A percentile compares a stretch with the other conserved stretches of the same genome.
These are phyloP conservation scores for Epicampocera succincta DNA, from an alignment of 2,888 invertebrate species.

Conservation along the genomic window DNA sequence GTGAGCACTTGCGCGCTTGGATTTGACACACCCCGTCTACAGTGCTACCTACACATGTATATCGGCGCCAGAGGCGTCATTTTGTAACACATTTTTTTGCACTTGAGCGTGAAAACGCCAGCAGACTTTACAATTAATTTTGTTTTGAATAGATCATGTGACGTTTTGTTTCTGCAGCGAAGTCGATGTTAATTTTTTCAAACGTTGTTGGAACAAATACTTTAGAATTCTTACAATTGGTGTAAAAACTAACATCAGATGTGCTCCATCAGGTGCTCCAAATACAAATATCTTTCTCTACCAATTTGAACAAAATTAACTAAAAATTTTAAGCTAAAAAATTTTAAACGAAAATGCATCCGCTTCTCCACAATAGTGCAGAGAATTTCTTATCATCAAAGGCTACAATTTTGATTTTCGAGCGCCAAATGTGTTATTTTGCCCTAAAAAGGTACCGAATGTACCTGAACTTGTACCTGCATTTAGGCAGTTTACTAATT, in stretches of 20 bases:
- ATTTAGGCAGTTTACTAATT: too few species aligned
- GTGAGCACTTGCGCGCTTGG: constrained; percentile 50
- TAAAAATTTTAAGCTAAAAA: too few species aligned
- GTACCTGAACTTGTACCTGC: too few species aligned
- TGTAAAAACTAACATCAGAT: constrained; percentile 52
- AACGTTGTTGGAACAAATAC: constrained; percentile 29
- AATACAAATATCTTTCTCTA: too few species aligned
- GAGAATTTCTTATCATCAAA: too few species aligned
- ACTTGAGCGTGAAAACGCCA: constrained; percentile 57
- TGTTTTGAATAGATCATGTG: constrained; percentile 45
- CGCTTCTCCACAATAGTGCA: too few species aligned
- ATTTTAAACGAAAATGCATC: too few species aligned
- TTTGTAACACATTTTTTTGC: constrained; percentile 44
- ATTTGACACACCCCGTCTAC: constrained; percentile 50
- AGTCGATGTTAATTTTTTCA: constrained; percentile 15
- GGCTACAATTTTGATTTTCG: too few species aligned
- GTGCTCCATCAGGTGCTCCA: too few species aligned
- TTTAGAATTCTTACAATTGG: constrained; percentile 53
- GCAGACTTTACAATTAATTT: constrained; percentile 43
- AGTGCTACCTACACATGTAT: constrained; percentile 41
- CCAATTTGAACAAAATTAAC: too few species aligned
- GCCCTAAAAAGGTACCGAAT: too few species aligned
- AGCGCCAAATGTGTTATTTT: too few species aligned
- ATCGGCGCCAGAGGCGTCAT: constrained; percentile 59
- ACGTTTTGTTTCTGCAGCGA: constrained; percentile 8